phyloP scores from a whole-genome alignment of 2,113 vertebrate genomes.

The Pangasianodon hypophthalmus region DNA sequence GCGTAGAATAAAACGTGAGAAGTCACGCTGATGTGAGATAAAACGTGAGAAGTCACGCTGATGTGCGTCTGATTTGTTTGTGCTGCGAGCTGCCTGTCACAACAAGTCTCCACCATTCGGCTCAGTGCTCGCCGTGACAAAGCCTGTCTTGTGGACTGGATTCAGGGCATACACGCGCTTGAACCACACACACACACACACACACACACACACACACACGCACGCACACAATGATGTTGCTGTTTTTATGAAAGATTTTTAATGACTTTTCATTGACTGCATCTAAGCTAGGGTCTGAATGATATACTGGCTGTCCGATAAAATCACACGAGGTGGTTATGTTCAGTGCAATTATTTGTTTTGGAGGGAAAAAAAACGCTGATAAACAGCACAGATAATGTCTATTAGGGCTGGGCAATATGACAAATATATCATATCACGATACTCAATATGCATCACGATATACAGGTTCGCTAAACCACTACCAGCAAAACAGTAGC shows the following conservation, averaged over 20 bases:
- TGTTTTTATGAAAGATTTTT: neutral
- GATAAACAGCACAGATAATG: neutral
- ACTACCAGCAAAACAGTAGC: neutral
- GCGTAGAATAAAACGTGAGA: neutral
- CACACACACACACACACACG: conserved; percentile 24
- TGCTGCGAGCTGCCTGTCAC: conserved; percentile 49
- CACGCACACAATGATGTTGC: neutral
- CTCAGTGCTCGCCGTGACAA: conserved; percentile 41
- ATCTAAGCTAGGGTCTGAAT: neutral
- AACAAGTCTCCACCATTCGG: conserved; percentile 47
- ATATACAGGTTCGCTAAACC: neutral
- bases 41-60: conserved; percentile 20
- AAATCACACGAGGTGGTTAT: neutral
- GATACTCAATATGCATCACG: neutral
- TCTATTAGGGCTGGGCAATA: neutral
- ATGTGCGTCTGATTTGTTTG: conserved; percentile 36
- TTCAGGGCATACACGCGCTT: conserved; percentile 8
- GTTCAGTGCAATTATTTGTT: neutral
- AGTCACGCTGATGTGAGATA: conserved; percentile 23
- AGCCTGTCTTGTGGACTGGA: conserved; percentile 42
- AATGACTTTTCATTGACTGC: neutral
- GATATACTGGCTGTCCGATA: neutral
- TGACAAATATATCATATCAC: neutral
- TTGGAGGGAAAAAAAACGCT: neutral
- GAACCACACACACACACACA: conserved; percentile 31